These are phyloP conservation scores for Pomatostomus ruficeps DNA, from an alignment of 2,113 vertebrate species.

Conservation along the genomic window DNA sequence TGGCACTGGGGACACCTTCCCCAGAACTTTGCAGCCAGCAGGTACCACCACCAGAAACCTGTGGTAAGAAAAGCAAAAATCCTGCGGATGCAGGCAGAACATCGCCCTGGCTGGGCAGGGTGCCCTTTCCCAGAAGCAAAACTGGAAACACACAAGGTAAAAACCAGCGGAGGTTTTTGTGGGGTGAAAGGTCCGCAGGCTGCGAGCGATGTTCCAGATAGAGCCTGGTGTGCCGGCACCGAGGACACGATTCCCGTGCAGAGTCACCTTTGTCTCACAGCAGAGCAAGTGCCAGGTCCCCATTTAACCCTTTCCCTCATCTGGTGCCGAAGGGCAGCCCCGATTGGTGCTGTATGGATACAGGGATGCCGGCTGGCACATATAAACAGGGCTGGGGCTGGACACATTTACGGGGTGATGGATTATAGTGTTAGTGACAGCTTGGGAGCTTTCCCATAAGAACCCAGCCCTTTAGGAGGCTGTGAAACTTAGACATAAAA, in stretches of 20 bases:
- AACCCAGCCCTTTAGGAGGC: slow-evolving; percentile 25
- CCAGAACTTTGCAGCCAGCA: neutral
- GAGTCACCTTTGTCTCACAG: neutral
- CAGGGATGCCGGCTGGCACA: accelerated
- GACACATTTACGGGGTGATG: neutral
- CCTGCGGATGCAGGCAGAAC: neutral
- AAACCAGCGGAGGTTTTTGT: neutral
- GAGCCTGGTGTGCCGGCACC: neutral
- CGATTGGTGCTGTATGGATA: accelerated
- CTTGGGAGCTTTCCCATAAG: slow-evolving; percentile 36
- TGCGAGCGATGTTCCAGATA: neutral
- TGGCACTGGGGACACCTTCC: neutral
- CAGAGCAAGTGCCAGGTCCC: neutral
- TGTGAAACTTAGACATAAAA: slow-evolving; percentile 21
- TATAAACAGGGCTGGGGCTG: neutral
- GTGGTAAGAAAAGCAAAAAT: neutral
- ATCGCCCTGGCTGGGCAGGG: accelerated
- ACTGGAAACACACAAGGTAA: neutral
- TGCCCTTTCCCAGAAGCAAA: neutral
- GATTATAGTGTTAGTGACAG: neutral
- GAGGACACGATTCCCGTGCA: neutral
- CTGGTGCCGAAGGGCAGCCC: accelerated
- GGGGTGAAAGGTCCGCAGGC: neutral
- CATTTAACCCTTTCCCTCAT: neutral
- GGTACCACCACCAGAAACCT: neutral